Base-by-base conservation (phyloP, 2,113 vertebrate genomes). In the Patagioenas fasciata region DNA sequence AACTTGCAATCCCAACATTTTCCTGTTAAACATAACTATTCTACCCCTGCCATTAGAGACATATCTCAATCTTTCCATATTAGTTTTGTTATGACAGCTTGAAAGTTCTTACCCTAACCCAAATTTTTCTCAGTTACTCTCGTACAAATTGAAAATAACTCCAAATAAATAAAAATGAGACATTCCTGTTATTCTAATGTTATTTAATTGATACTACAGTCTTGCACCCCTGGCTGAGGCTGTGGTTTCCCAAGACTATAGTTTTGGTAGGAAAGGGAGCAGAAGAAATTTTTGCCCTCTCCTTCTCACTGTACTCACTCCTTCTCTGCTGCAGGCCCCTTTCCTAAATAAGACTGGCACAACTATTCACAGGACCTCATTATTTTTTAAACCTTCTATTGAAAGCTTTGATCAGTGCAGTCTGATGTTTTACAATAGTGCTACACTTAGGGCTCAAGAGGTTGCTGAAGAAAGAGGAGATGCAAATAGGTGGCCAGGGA, bases 1-100 rank as follows among this genome's bases (percentile, higher is more conserved):
- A 97, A 85, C 80, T 96, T 97, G 89, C 96, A 91, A 93, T 95
- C 53, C 82, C 69, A 93, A 96, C 92, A 83, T 95, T 95, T 97
- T 96, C 72, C 79, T 12, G 15, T 91, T 96, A 83, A 91, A 96
- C 82, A 96, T 92, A 89, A 96, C 97, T 97, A 96, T 79, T 62
- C 64, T 48, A 61, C 75, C 36, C 44, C 34, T 5, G 1, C 44
- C 40, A 77, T 11, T 15, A 26, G 90, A 97, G 81, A 89, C 80
- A 13, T 57, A 70, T 79, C 88, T 97, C 78, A 91, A 70, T 95
- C 82, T 93, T 93, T 70, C 53, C 28, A 19, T 32, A 83, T 66
- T 85, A 70, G n/a, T 88, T 88, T 89, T 74, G 9, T 9, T 90
- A 62, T 89, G 85, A 95, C 58, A 94, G 57, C 60, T 91, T 91